Base-by-base conservation (phyloP, 1,140 invertebrate genomes). In the Aphelinus atriplicis region DNA sequence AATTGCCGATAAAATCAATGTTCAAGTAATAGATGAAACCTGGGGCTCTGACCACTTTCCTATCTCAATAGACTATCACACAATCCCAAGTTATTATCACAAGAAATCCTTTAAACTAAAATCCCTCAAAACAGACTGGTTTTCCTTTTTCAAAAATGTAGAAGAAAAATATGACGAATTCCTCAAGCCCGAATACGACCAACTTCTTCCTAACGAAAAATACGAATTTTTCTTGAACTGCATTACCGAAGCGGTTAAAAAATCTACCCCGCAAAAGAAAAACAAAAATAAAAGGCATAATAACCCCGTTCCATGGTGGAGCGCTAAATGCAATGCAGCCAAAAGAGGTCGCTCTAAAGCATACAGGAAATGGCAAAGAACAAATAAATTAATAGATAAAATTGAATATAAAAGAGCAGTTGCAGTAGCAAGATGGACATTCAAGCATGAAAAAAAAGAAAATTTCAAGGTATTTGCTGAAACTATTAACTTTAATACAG, bases 401-500 rank as follows among this genome's bases (percentile, higher is more conserved):
- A 63, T 63, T 4, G 9, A 63, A 47, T 10, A 42, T 47, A 61
- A 63, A 63, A 63, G n/a, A 63, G 4, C n/a, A 7, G 4, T 45
- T 3, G 5, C 45, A 46, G 48, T 26, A 42, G 43, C 7, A 1
- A 63, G 48, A 46, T 10, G 10, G 3, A 53, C 42, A 53, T 53
- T 10, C 4, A 66, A 10, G n/a, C 1, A 66, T n/a, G n/a, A 66
- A 43, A 66, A 66, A 53, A 68, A 50, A 68, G 3, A 56, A 57
- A 26, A 9, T 9, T 68, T 45, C 46, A 9, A 5, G 6, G 1
- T 56, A 7, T 68, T 56, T 57, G 5, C 43, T 6, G 26, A 51
- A 10, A n/a, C 51, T 1, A 56, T 68, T 9, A 68, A 68, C n/a
- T 56, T 68, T 57, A 3, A 57, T 1, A 55, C 51, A 9, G 6